Base-by-base conservation (phyloP, 2,797 vertebrate genomes). In the Alca torda region DNA sequence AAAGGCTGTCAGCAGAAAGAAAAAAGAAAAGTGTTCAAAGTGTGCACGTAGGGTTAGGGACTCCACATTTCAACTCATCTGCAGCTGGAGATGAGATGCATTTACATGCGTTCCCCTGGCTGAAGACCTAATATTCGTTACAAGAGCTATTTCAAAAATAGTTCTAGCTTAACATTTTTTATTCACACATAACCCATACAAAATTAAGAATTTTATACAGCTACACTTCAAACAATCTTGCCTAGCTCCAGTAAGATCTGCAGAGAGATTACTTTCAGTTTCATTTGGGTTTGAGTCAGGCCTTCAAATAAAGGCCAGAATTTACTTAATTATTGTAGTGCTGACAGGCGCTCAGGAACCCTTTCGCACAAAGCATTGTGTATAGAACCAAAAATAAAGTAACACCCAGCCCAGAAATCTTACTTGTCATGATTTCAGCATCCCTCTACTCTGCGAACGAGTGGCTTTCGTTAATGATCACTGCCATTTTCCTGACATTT, bases 1-100 rank as follows among this genome's bases (percentile, higher is more conserved):
- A 96, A 96, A 96, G 92, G 91, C 91, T 96, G 96, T 96, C 96
- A 96, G 92, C 95, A 96, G 65, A 92, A 92, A 72, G 60, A 45
- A 88, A 91, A 56, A 92, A 90, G 85, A 88, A 45, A 92, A 90
- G 89, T 63, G 95, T 92, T 95, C 88, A 16, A 75, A 85, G 65
- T 64, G 53, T 68, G 53, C 73, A 12, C 5, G 24, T 87, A 92
- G 92, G 88, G 95, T 90, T 90, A 95, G 89, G 81, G 72, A 87
- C 68, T 93, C 88, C 84, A 92, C 94, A 95, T 95, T 96, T 96
- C 88, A 96, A 73, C 59, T 74, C 60, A 51, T 68, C 60, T 46
- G 53, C 85, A 95, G 87, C 67, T 87, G 53, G 41, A 80, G 75
- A 92, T 54, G 79, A 92, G 88, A 28, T 35, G 33, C 41, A 93